Evolutionary conservation across 2,113 vertebrate genomes (phyloP), one percentile per base, ranked within the genome.

Genomic region (Formicarius rufipectus): DNA sequence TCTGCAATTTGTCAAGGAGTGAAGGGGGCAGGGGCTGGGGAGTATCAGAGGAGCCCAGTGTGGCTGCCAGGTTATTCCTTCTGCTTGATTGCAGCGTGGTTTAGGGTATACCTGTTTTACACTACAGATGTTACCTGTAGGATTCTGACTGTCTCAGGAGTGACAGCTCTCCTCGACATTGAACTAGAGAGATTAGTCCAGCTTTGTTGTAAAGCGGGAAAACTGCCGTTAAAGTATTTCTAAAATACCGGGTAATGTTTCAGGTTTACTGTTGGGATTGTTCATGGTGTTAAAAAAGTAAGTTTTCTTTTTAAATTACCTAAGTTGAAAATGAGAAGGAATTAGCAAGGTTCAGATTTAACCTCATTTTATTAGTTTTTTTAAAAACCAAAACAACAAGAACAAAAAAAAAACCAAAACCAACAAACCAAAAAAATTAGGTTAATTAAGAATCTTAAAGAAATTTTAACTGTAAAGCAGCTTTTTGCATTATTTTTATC

Each of bases 111-210:
- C 25, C 30, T 76, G 1, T 20, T 68, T 15, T 11, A 27, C 14
- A 31, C 14, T 11, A 27, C 14, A 31, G 14, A 7, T 59, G n/a
- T 25, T 37, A 4, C 42, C 27, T 30, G 30, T 50, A 55, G 30
- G 39, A 60, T 64, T 42, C 42, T 27, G 20, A 2, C 19, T 76
- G n/a, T 40, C 45, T 40, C 12, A 21, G 11, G 5, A 14, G 22
- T 35, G 22, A 28, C 8, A 31, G 60, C 33, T 47, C 25, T 63
- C 10, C 23, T 74, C 0, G 0, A 23, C 2, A 1, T 44, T 0
- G 0, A 13, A 12, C 24, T 58, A 71, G 15, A 24, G 5, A 7
- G 39, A 25, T 25, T 7, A n/a, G 14, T 58, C 72, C 45, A 63
- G 23, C 7, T 59, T 64, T 52, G 37, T 60, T 3, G 14, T n/a